These are phyloP conservation scores for Melozone crissalis DNA, from an alignment of 2,113 vertebrate genomes.

Conservation along the genomic window DNA sequence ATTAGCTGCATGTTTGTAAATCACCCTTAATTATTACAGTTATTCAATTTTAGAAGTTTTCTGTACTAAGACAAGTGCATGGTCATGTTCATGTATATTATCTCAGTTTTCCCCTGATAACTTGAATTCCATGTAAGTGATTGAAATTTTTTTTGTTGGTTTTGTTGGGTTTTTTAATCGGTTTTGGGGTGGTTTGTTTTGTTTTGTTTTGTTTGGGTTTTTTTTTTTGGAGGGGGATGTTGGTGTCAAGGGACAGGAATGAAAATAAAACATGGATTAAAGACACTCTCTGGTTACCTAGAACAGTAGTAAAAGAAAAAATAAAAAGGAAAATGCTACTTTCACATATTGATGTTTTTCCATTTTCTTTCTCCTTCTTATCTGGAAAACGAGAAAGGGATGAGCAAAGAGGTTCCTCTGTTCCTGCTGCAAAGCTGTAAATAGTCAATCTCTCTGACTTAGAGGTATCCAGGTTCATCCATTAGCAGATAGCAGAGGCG, in stretches of 20 bases:
- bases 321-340: neutral
- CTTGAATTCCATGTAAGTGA: neutral
- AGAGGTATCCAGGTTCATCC: too few relatives aligned
- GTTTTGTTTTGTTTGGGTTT: too few relatives aligned
- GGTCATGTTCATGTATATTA: too few relatives aligned
- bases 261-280: neutral
- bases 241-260: neutral
- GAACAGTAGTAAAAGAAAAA: neutral
- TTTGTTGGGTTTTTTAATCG: neutral
- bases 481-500: too few relatives aligned
- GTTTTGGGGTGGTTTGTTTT: neutral
- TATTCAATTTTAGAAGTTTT: neutral
- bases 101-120: neutral
- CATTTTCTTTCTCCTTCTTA: neutral
- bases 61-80: neutral
- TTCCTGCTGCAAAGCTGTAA: neutral
- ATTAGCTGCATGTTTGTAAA: neutral
- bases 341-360: neutral
- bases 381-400: neutral
- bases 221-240: fast-evolving
- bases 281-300: neutral
- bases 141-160: neutral
- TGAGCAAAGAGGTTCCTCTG: neutral
- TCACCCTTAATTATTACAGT: neutral
- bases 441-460: neutral